A percentile compares a stretch with the other conserved stretches of the same genome.
These are phyloP conservation scores for Rhabdomys pumilio DNA, from an alignment of 2,797 vertebrate genomes.

Conservation along the genomic window DNA sequence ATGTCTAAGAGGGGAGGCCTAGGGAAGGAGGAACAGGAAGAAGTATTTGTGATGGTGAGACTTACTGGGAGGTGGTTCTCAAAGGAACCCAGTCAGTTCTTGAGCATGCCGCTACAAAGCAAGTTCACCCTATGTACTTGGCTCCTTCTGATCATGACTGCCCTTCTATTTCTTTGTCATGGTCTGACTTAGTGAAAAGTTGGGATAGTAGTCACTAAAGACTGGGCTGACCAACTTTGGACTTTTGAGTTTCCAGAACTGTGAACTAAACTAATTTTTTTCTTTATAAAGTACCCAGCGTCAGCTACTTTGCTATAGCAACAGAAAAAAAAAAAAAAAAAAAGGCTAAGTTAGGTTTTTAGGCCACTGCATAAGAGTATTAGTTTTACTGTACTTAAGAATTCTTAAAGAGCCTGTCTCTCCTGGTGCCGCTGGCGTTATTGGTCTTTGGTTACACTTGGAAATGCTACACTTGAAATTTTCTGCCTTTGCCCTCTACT, in stretches of 20 bases:
- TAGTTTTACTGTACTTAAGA: not conserved
- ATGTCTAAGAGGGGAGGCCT: not conserved
- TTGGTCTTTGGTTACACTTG: not conserved
- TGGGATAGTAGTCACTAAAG: not conserved
- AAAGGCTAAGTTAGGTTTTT: not conserved
- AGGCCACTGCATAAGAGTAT: not conserved
- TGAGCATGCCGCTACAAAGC: not conserved
- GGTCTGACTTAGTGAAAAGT: not conserved
- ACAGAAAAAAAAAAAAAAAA: not conserved
- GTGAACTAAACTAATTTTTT: not conserved
- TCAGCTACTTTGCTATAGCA: not conserved
- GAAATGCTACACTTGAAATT: not conserved
- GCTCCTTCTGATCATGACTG: not conserved
- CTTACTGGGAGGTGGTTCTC: not conserved
- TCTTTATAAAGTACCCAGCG: not conserved
- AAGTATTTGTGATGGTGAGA: not conserved
- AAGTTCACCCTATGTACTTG: not conserved
- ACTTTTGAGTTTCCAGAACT: not conserved
- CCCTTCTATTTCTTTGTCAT: not conserved
- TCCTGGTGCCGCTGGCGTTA: not conserved
- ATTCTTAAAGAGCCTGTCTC: conserved; percentile 9
- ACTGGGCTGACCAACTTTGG: not conserved
- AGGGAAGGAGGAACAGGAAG: not conserved
- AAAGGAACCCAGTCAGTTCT: not conserved
- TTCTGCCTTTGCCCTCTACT: not conserved